Base-by-base conservation (phyloP, 2,797 vertebrate species). In the Apogon hyalosoma region DNA sequence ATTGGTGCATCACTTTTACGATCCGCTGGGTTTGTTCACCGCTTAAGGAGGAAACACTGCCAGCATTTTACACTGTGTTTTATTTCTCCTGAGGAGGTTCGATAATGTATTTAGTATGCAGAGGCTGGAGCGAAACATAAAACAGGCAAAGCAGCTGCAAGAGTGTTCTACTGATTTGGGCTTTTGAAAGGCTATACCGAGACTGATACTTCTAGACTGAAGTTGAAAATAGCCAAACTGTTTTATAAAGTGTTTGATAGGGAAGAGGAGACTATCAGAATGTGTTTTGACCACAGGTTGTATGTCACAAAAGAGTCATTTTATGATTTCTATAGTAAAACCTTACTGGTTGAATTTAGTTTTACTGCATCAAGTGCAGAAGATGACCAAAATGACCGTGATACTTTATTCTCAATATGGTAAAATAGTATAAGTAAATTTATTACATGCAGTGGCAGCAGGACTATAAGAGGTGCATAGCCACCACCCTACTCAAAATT, bases 91-190 rank as follows among this genome's bases (percentile, higher is more conserved):
- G 56, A 81, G 75, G 63, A 68, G 54, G 52, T 62, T 81, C 49
- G 36, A 65, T 80, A 31, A 69, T 74, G 64, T 80, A 46, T 83
- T 87, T 85, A 77, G 82, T 77, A 77, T 86, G 77, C 75, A 82
- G 69, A 64, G 71, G 63, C 18, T 41, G 48, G 52, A 66, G 70
- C 36, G 12, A 82, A 81, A 70, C 79, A 89, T 89, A 86, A 80
- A 82, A 62, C 62, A 53, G 63, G 52, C 63, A 46, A 76, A 76
- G 61, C 62, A 65, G 62, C 51, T 49, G 65, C 1, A 15, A 42
- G 43, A 43, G 45, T 52, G 55, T 52, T 62, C 18, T 24, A 60
- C 45, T 49, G 41, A 52, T 60, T 21, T 21, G 33, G 15, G 45
- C 14, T 36, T 61, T 56, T 60, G 43, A 58, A 59, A 70, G 56